Base-by-base conservation (phyloP, 1,140 invertebrate species). In the Araneus ventricosus region DNA sequence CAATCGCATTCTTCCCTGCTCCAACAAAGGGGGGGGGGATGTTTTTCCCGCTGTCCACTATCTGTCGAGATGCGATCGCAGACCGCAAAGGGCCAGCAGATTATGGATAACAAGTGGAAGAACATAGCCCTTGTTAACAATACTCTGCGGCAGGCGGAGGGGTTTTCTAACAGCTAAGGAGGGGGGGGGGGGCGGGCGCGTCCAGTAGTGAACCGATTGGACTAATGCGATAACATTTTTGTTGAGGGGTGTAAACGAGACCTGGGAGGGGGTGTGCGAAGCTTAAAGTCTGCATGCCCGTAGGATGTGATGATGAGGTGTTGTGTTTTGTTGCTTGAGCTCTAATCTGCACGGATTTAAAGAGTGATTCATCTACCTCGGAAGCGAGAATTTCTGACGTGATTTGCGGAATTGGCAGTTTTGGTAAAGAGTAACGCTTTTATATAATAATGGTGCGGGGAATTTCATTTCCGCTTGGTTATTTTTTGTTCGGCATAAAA, bases 121-220 rank as follows among this genome's bases (percentile, higher is more conserved):
- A 82, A 41, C 70, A n/a, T n/a, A 39, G 59, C 39, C 90, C 70
- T 92, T 92, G 90, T 92, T 92, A 82, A 82, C 90, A 92, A 92
- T n/a, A n/a, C n/a, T 92, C 90, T 92, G 90, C 57, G 86, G 79
- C 61, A n/a, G 59, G 90, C 82, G 61, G 34, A 79, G 24, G 63
- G 89, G 80, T 79, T 82, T 82, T 86, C 90, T 92, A 92, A 37
- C 90, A 92, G n/a, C n/a, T 92, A 92, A 92, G 88, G 39, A 86
- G n/a, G 52, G 75, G 75, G 88, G 88, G 17, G 70, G 88, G 34
- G 57, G 24, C 30, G 41, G 45, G 10, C 61, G n/a, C 30, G 88
- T 90, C 88, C 80, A 37, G 82, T 41, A 61, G 70, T 86, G 89
- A 57, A 67, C 87, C 37, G 61, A n/a, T n/a, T 63, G 87, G 22